These are phyloP conservation scores for Chaetodon trifascialis DNA, from an alignment of 2,113 vertebrate species.

Conservation along the genomic window DNA sequence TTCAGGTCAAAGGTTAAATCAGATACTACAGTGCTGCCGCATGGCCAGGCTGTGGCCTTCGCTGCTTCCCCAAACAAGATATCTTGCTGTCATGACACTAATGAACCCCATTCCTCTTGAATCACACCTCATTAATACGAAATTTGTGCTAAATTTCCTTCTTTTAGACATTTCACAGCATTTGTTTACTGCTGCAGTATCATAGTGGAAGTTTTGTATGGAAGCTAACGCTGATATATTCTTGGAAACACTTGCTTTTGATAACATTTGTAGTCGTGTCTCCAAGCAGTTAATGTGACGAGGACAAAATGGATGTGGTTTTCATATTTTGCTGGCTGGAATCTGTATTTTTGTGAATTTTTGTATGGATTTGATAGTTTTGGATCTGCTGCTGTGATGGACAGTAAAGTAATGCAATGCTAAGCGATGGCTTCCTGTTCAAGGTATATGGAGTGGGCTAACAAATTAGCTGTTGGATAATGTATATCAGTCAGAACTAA, in stretches of 20 bases:
- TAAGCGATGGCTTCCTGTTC: constrained; percentile 59
- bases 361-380: constrained; percentile 52
- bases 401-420: constrained; percentile 66
- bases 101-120: constrained; percentile 38
- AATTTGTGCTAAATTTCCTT: constrained; percentile 16
- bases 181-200: constrained; percentile 58
- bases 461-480: constrained; percentile 75
- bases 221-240: constrained; percentile 43
- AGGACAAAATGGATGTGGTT: constrained; percentile 71
- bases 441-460: constrained; percentile 58
- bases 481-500: constrained; percentile 74
- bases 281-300: constrained; percentile 37
- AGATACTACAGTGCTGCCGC: not conserved
- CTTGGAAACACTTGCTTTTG: constrained; percentile 53
- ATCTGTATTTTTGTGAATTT: constrained; percentile 66
- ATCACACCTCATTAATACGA: constrained; percentile 19
- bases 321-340: constrained; percentile 62
- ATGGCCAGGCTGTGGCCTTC: not conserved
- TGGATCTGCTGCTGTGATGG: constrained; percentile 74
- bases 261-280: constrained; percentile 58
- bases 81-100: constrained; percentile 24
- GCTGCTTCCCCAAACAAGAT: not conserved
- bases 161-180: constrained; percentile 36
- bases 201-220: constrained; percentile 47
- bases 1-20: constrained; percentile 46